Evolutionary conservation across 2,888 invertebrate species (phyloP).

Genomic region (Melanostoma scalare): DNA sequence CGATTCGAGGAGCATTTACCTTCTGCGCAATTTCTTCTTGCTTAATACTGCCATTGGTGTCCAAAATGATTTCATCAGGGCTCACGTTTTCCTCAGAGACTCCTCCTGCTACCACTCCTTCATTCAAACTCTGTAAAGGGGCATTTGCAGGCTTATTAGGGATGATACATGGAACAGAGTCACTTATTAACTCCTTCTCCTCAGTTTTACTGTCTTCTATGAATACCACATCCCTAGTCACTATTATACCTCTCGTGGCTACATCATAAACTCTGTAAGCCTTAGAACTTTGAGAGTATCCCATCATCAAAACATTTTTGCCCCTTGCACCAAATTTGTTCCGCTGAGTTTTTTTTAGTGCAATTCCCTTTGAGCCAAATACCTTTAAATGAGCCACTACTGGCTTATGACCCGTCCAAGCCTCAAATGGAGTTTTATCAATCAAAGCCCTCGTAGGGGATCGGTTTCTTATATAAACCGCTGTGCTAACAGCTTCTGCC

Average conservation of each 20-base stretch:
- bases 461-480: slow-evolving; percentile 35
- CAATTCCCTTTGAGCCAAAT: too few species aligned
- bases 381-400: too few species aligned
- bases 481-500: not conserved
- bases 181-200: too few species aligned
- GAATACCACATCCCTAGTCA: slow-evolving; percentile 12
- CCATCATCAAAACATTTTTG: not conserved
- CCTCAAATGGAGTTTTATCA: slow-evolving; percentile 6
- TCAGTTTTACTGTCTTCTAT: slow-evolving; percentile 2
- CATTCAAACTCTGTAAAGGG: not conserved
- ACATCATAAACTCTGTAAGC: slow-evolving; percentile 16
- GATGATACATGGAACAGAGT: too few species aligned
- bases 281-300: slow-evolving; percentile 9
- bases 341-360: too few species aligned
- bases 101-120: too few species aligned
- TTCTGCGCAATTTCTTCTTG: slow-evolving; percentile 56
- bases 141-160: not conserved
- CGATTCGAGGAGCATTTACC: not conserved
- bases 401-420: not conserved
- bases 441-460: not conserved
- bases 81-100: not conserved
- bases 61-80: not conserved
- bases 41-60: slow-evolving; percentile 9
- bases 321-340: not conserved
- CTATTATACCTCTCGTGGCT: slow-evolving; percentile 4